Percentiles rank a stretch among this genome's conserved stretches.
Conservation (phyloP, 2,888 invertebrate genomes). For the Ommatoiulus sabulosus region DNA sequence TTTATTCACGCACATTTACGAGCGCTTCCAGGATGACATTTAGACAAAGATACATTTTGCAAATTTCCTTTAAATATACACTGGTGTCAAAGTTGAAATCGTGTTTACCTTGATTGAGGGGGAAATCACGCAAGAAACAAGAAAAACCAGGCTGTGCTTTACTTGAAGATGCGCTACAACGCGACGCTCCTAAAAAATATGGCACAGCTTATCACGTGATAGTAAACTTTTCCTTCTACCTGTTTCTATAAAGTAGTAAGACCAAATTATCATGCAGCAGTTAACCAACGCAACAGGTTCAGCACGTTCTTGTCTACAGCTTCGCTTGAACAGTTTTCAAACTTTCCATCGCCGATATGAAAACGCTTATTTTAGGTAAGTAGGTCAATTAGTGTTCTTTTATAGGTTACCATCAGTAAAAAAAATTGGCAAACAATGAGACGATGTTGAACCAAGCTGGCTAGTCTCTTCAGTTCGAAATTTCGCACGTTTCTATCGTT, state of each 20-base stretch:
- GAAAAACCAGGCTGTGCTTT: background rate
- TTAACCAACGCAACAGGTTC: background rate
- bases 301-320: background rate
- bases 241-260: background rate
- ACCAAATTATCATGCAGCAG: background rate
- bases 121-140: background rate
- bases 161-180: background rate
- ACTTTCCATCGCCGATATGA: background rate
- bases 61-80: background rate
- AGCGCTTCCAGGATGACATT: background rate
- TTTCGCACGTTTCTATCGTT: background rate
- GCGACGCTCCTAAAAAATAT: background rate
- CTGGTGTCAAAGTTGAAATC: background rate
- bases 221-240: background rate
- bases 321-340: background rate
- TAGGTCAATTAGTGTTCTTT: background rate
- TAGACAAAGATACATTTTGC: background rate
- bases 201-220: constrained; percentile 11
- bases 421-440: background rate
- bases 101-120: background rate
- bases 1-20: too few relatives aligned
- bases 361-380: background rate
- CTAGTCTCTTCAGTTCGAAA: background rate
- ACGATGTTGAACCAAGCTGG: background rate
- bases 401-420: background rate